A percentile compares a stretch with the other conserved stretches of the same genome.
Conservation (phyloP, 2,888 invertebrate genomes). For the Hydropsyche betteni region DNA sequence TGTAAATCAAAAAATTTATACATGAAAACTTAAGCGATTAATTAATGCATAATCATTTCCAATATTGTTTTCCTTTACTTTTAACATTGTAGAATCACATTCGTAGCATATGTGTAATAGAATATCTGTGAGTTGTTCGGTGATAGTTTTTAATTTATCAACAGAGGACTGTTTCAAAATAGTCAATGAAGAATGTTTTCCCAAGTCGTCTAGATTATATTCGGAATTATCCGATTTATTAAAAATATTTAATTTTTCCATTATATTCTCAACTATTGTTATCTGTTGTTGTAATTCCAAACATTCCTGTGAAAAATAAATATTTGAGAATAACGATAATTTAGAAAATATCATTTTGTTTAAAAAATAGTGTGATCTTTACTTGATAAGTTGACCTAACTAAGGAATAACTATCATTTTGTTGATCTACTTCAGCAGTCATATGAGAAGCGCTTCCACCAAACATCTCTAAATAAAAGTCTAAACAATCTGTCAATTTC, state of each 20-base stretch:
- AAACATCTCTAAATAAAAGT: conserved; percentile 81
- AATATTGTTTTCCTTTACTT: conserved; percentile 18
- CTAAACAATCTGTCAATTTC: conserved; percentile 81
- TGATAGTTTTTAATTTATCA: conserved; percentile 84
- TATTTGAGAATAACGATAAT: conserved; percentile 26
- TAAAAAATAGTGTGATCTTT: conserved; percentile 34
- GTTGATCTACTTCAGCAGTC: conserved; percentile 80
- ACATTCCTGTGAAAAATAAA: conserved; percentile 71
- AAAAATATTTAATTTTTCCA: conserved; percentile 75
- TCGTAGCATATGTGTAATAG: conserved; percentile 76
- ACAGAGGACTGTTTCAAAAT: conserved; percentile 73
- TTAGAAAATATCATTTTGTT: too few species aligned
- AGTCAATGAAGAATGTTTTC: conserved; percentile 58
- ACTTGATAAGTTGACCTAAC: conserved; percentile 67
- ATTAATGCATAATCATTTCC: background rate
- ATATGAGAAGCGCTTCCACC: conserved; percentile 84
- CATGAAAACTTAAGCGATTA: background rate
- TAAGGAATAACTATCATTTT: conserved; percentile 70
- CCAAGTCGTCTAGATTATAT: conserved; percentile 43
- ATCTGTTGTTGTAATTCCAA: conserved; percentile 88
- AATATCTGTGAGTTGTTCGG: conserved; percentile 84
- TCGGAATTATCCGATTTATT: conserved; percentile 54
- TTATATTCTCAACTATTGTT: conserved; percentile 81
- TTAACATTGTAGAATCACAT: conserved; percentile 56
- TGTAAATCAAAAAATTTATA: conserved; percentile 28